A percentile compares a stretch with the other conserved stretches of the same genome.
These are phyloP conservation scores for Cantharis lateralis DNA, from an alignment of 2,888 invertebrate genomes.

Conservation along the genomic window DNA sequence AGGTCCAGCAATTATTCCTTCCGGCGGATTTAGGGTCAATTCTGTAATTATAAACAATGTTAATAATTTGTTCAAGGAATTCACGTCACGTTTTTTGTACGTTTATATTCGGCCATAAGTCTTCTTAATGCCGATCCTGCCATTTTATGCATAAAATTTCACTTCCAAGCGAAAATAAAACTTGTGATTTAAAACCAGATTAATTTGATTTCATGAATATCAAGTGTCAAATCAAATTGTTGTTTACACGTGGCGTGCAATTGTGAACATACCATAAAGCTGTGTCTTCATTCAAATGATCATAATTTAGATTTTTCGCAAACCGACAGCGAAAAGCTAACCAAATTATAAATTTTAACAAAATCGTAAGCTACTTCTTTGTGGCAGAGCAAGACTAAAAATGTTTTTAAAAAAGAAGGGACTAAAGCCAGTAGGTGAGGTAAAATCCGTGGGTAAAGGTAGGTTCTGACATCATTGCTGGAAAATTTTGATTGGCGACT, in stretches of 20 bases:
- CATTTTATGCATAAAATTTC: conserved; percentile 59
- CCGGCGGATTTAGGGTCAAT: conserved; percentile 93
- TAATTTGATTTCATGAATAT: neutral
- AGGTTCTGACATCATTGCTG: too few relatives aligned
- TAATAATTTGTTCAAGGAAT: neutral
- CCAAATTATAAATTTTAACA: too few relatives aligned
- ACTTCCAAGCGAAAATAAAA: neutral
- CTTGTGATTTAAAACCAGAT: neutral
- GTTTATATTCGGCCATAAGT: conserved; percentile 89
- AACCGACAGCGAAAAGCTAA: too few relatives aligned
- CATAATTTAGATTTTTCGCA: too few relatives aligned
- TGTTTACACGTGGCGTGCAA: neutral
- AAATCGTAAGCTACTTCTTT: too few relatives aligned
- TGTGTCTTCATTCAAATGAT: neutral
- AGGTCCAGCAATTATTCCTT: conserved; percentile 98
- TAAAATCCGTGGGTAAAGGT: too few relatives aligned
- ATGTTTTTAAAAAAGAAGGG: too few relatives aligned
- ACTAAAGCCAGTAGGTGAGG: too few relatives aligned
- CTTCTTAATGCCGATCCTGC: conserved; percentile 83
- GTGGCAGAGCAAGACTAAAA: too few relatives aligned
- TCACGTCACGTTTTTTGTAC: conserved; percentile 55
- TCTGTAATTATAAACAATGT: conserved; percentile 60
- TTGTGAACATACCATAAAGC: neutral
- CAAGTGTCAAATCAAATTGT: neutral
- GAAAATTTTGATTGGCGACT: too few relatives aligned